Evolutionary conservation across 1,140 invertebrate species (phyloP).

Genomic region (Sinella curviseta): DNA sequence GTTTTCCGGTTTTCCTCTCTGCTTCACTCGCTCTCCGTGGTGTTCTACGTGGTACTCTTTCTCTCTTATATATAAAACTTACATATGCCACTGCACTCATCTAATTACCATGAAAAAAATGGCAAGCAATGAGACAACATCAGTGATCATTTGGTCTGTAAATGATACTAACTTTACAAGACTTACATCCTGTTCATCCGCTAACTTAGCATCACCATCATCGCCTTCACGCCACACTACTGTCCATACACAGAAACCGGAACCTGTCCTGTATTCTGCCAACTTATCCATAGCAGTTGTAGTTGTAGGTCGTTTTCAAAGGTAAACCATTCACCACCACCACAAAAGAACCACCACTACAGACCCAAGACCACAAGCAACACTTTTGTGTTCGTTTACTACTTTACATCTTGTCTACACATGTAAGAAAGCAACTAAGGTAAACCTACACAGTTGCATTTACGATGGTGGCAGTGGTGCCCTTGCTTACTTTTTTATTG

Average conservation of each 20-base stretch:
- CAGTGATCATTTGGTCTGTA: not conserved
- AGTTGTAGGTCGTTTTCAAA: not conserved
- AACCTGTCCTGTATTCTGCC: too few relatives aligned
- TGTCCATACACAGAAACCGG: too few relatives aligned
- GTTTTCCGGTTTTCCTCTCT: not conserved
- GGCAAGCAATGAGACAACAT: not conserved
- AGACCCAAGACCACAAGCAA: not conserved
- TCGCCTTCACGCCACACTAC: too few relatives aligned
- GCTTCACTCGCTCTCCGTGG: too few relatives aligned
- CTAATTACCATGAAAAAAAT: not conserved
- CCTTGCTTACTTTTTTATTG: too few relatives aligned
- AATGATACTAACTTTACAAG: slow-evolving; percentile 6
- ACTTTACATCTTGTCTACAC: slow-evolving; percentile 11
- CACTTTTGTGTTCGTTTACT: not conserved
- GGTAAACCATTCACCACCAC: not conserved
- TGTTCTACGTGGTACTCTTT: too few relatives aligned
- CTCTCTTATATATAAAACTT: too few relatives aligned
- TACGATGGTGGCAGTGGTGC: too few relatives aligned
- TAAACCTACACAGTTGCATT: too few relatives aligned
- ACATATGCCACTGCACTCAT: not conserved
- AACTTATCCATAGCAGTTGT: too few relatives aligned
- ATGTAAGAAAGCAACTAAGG: not conserved
- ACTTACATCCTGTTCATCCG: not conserved
- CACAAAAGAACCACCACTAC: too few relatives aligned
- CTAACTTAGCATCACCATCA: not conserved